Percentiles rank a stretch among this genome's conserved stretches.
Conservation (phyloP, 2,113 vertebrate genomes). For the Noctilio leporinus region DNA sequence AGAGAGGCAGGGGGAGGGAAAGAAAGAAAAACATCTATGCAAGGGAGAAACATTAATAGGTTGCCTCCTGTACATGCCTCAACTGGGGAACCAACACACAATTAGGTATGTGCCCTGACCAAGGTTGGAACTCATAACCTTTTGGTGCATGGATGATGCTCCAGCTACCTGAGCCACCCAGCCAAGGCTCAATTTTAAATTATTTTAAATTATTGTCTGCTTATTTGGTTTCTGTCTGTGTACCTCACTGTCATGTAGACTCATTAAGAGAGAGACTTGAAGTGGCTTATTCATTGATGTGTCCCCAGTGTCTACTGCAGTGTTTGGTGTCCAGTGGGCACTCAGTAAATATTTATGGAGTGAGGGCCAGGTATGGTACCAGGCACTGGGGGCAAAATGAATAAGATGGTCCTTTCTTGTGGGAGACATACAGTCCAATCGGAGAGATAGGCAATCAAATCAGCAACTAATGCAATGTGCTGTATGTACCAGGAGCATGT, state of each 20-base stretch:
- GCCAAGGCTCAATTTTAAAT: background rate
- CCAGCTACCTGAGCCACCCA: no score
- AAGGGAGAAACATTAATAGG: no score
- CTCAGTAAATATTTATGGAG: background rate
- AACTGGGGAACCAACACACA: no score
- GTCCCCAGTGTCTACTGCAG: background rate
- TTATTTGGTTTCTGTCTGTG: background rate
- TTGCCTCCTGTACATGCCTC: no score
- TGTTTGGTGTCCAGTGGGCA: background rate
- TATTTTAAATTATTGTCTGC: background rate
- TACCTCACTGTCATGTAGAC: background rate
- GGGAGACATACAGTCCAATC: background rate
- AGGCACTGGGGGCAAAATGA: background rate
- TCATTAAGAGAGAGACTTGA: background rate
- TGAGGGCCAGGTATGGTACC: background rate
- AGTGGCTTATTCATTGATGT: background rate
- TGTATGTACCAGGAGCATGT: background rate
- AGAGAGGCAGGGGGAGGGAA: no score
- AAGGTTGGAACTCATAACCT: no score
- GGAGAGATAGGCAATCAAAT: background rate
- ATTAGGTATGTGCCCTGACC: no score
- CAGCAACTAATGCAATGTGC: background rate
- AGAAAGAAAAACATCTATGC: no score
- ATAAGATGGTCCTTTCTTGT: background rate
- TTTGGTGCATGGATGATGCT: no score